Base-by-base conservation (phyloP, 2,797 vertebrate genomes). In the Girardinus metallicus region DNA sequence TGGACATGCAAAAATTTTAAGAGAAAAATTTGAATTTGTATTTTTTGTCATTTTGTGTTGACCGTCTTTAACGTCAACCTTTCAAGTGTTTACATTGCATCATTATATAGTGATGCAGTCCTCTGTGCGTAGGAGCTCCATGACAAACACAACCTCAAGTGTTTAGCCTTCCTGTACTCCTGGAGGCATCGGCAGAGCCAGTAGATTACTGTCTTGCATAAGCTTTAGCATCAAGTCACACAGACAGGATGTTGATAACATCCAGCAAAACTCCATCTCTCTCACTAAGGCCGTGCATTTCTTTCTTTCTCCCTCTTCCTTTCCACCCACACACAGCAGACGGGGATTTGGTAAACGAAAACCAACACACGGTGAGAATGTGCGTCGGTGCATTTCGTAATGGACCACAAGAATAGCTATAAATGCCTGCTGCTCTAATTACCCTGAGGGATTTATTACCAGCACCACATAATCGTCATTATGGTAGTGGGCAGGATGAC, bases 221-320 rank as follows among this genome's bases (percentile, higher is more conserved):
- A 86, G 57, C 84, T 83, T 87, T 87, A 80, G 73, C 80, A 85
- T 74, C 89, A 91, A 89, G 87, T 93, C 90, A 87, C 80, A 87
- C 82, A 88, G 87, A 85, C 91, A 91, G 93, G 91, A 92, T 90
- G 87, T 87, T 87, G 89, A 92, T 92, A 90, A 90, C 75, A 92
- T 94, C 86, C 80, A 85, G 74, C 47, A 86, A 85, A 71, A 83
- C 82, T 87, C 82, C 84, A 86, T 79, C 80, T 88, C 86, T 85
- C 74, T 81, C 36, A 74, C 74, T 80, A n/a, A 83, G 70, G 53
- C 60, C 78, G 47, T 77, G 62, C 72, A 29, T 83, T 73, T 81
- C 68, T 77, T 12, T 73, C 41, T 29, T 23, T 75, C 60, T 43
- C 57, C n/a, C 44, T 84, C 72, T 80, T 84, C 83, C 71, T 85